These are phyloP conservation scores for Nibea albiflora DNA, from an alignment of 2,113 vertebrate genomes.

Conservation along the genomic window DNA sequence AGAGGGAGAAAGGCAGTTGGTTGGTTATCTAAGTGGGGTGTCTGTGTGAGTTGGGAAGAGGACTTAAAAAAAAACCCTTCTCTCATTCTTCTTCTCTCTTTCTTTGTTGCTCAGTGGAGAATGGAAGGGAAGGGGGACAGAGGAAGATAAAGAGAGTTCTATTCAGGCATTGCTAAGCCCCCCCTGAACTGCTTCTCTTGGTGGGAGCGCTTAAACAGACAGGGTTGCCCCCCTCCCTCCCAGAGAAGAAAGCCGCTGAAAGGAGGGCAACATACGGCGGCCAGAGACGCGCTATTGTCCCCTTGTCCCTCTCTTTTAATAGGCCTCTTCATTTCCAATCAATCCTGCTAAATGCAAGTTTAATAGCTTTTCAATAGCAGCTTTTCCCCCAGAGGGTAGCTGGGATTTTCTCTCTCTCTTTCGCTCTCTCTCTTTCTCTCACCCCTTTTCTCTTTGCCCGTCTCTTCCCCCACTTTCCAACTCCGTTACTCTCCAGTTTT, in stretches of 20 bases:
- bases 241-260: slow-evolving; percentile 79
- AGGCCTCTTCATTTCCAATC: slow-evolving; percentile 89
- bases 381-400: slow-evolving; percentile 80
- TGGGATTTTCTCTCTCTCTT: slow-evolving; percentile 79
- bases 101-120: slow-evolving; percentile 83
- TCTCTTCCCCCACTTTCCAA: slow-evolving; percentile 46
- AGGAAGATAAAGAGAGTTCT: slow-evolving; percentile 82
- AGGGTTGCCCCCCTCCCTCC: slow-evolving; percentile 54
- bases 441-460: slow-evolving; percentile 56
- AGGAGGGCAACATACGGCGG: slow-evolving; percentile 87
- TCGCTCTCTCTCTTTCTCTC: slow-evolving; percentile 41
- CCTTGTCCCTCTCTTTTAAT: slow-evolving; percentile 86
- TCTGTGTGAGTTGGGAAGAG: slow-evolving; percentile 68
- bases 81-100: slow-evolving; percentile 71
- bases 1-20: slow-evolving; percentile 63
- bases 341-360: slow-evolving; percentile 90
- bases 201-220: slow-evolving; percentile 85
- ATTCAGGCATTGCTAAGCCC: slow-evolving; percentile 82
- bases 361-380: slow-evolving; percentile 89
- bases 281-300: slow-evolving; percentile 86
- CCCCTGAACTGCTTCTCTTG: slow-evolving; percentile 77
- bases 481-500: slow-evolving; percentile 59
- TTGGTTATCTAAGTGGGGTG: slow-evolving; percentile 78
- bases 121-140: slow-evolving; percentile 77
- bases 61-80: slow-evolving; percentile 63